Conservation (phyloP, 2,797 vertebrate genomes). For the Thalassophryne amazonica region DNA sequence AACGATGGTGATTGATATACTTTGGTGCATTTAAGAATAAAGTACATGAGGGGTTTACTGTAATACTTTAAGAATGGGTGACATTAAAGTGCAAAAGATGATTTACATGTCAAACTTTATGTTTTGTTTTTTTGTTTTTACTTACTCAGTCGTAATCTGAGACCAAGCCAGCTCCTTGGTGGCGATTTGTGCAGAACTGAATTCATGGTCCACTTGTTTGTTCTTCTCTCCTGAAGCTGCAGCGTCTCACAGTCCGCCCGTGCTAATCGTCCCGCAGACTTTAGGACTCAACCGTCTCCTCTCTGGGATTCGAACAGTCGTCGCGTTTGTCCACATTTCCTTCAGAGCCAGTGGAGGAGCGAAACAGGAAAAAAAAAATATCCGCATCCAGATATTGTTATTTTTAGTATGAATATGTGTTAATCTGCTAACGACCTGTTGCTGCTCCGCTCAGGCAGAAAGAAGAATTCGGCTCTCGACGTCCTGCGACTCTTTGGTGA, state of each 20-base stretch:
- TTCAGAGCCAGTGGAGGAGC: too few species aligned
- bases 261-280: background rate
- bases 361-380: conserved; percentile 13
- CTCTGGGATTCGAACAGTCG: conserved; percentile 19
- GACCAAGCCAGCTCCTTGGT: conserved; percentile 72
- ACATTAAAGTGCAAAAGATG: background rate
- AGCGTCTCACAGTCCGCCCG: too few species aligned
- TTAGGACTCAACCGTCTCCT: conserved; percentile 2
- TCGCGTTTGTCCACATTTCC: background rate
- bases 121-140: conserved; percentile 32
- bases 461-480: conserved; percentile 22
- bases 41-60: too few species aligned
- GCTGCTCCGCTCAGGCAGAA: conserved; percentile 20
- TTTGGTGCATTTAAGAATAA: too few species aligned
- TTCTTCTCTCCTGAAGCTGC: too few species aligned
- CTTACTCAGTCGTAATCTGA: conserved; percentile 71
- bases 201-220: conserved; percentile 74
- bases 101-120: background rate
- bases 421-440: conserved; percentile 52
- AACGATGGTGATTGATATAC: too few species aligned
- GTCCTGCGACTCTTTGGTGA: conserved; percentile 10
- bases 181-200: conserved; percentile 66
- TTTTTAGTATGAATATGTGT: conserved; percentile 8
- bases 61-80: too few species aligned
- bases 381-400: too few species aligned